These are phyloP conservation scores for Tamandua tetradactyla DNA, from an alignment of 2,797 vertebrate genomes.

Conservation along the genomic window DNA sequence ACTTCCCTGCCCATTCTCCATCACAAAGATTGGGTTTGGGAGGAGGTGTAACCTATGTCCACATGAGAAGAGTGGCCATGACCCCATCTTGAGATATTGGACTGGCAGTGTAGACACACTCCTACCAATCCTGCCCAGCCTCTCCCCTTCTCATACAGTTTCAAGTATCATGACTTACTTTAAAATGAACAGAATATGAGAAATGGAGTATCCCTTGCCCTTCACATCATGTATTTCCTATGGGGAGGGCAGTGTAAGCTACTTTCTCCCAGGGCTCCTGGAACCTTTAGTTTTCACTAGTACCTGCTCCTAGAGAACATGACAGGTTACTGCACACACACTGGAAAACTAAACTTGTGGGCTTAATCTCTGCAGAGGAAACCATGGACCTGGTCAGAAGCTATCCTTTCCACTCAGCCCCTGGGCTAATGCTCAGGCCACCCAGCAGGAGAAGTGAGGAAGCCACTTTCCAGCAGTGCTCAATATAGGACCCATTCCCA, in stretches of 20 bases:
- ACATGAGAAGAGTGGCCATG: not conserved
- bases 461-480: no score
- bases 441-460: no score
- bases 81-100: not conserved
- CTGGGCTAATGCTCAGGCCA: not conserved
- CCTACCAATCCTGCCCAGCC: not conserved
- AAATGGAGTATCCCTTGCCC: not conserved
- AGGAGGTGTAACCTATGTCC: not conserved
- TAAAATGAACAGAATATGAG: slow-evolving; percentile 24
- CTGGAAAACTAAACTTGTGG: not conserved
- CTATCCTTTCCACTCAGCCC: no score
- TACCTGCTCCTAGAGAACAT: not conserved
- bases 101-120: not conserved
- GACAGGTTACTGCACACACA: no score
- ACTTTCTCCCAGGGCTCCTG: not conserved
- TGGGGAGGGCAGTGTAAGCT: not conserved
- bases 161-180: slow-evolving; percentile 42
- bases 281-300: not conserved
- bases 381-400: no score
- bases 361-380: not conserved
- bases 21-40: not conserved
- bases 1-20: not conserved
- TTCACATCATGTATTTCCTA: not conserved
- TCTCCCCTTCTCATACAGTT: slow-evolving; percentile 49
- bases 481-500: no score